Evolutionary conservation across 92 coral and sea anemone species (phyloP).

Genomic region (Palythoa heliodiscus): DNA sequence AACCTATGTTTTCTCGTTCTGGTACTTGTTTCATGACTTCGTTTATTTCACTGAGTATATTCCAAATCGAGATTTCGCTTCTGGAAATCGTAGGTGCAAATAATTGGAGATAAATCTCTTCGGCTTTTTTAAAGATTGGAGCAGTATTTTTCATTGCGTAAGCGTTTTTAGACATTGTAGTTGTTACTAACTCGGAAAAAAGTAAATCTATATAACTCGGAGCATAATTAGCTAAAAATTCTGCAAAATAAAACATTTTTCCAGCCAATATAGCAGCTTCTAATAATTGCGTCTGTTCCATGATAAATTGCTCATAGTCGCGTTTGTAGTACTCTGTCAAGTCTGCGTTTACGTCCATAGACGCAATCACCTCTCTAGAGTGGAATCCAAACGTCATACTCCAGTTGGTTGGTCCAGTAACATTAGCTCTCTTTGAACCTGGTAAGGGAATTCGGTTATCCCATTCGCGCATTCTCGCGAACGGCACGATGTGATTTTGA

Average conservation of each 20-base stretch:
- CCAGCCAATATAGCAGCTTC: background rate
- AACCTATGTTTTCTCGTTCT: background rate
- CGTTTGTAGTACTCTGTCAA: background rate
- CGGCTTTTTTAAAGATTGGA: background rate
- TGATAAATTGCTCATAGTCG: background rate
- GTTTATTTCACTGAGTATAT: background rate
- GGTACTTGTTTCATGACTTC: background rate
- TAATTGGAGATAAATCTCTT: background rate
- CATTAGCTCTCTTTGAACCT: background rate
- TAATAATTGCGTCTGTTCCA: background rate
- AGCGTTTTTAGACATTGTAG: background rate
- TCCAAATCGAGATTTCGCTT: background rate
- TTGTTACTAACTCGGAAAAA: background rate
- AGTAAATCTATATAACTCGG: background rate
- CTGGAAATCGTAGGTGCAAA: background rate
- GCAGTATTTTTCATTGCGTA: background rate
- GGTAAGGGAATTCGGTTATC: conserved; percentile 6
- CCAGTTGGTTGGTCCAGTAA: background rate
- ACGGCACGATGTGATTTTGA: background rate
- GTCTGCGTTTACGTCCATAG: background rate
- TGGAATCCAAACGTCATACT: conserved; percentile 11
- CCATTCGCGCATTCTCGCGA: background rate
- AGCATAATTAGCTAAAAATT: background rate
- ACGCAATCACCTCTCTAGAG: background rate
- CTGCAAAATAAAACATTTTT: background rate